phyloP scores from a whole-genome alignment of 2,888 invertebrate genomes.

The Liodrosophila aerea region DNA sequence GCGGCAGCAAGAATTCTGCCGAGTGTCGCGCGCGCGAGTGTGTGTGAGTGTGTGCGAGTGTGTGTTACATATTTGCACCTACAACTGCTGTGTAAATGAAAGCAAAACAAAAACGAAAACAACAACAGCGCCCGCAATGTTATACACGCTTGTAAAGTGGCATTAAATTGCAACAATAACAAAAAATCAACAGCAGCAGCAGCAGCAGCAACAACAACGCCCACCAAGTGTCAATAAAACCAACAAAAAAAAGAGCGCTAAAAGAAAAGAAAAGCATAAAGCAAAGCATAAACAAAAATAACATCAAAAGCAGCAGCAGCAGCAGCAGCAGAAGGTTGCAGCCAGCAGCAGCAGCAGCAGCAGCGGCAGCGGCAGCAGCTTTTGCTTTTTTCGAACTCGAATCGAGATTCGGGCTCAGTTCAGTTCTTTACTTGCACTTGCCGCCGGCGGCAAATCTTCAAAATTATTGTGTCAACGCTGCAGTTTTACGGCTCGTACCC shows the following conservation, averaged over 20 bases:
- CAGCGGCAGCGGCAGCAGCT: not conserved
- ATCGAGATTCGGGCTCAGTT: too few relatives aligned
- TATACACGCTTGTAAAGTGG: slow-evolving; percentile 59
- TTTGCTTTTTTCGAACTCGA: too few relatives aligned
- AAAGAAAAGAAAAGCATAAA: too few relatives aligned
- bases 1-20: not conserved
- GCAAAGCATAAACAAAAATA: slow-evolving; percentile 31
- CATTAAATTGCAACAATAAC: slow-evolving; percentile 65
- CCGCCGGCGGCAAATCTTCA: slow-evolving; percentile 6
- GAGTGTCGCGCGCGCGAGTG: slow-evolving; percentile 4
- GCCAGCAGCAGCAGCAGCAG: slow-evolving; percentile 2
- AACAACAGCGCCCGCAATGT: slow-evolving; percentile 38
- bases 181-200: slow-evolving; percentile 30
- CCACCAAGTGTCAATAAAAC: slow-evolving; percentile 54
- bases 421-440: not conserved
- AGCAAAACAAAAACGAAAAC: slow-evolving; percentile 21
- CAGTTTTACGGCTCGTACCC: slow-evolving; percentile 33
- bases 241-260: slow-evolving; percentile 15
- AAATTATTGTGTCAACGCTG: slow-evolving; percentile 37
- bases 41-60: slow-evolving; percentile 12
- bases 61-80: slow-evolving; percentile 33
- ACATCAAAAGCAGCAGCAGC: slow-evolving; percentile 3
- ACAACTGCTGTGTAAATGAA: slow-evolving; percentile 42
- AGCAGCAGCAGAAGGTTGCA: slow-evolving; percentile 49
- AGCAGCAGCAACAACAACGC: slow-evolving; percentile 27